A percentile compares a stretch with the other conserved stretches of the same genome.
These are phyloP conservation scores for Ornithorhynchus anatinus DNA, from an alignment of 2,113 vertebrate species.

Conservation along the genomic window DNA sequence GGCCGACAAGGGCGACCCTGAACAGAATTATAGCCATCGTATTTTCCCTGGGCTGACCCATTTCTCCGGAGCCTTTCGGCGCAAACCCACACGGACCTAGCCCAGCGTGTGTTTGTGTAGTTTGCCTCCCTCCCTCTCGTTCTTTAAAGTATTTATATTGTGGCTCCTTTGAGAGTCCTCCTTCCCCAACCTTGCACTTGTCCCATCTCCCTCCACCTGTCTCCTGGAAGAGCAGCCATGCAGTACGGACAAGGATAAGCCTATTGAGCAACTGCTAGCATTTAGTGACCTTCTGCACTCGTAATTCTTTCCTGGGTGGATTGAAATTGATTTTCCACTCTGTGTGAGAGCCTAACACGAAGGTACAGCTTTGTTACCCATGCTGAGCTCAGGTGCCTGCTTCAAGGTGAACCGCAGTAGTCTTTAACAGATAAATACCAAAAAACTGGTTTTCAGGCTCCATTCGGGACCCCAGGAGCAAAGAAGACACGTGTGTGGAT, in stretches of 20 bases:
- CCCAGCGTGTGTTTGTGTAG: accelerated
- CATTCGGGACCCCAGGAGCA: background rate
- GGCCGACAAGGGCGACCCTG: conserved; percentile 61
- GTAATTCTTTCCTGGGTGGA: conserved; percentile 13
- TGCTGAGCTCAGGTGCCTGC: conserved; percentile 8
- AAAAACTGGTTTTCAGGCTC: background rate
- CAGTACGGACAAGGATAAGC: background rate
- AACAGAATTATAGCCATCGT: conserved; percentile 26
- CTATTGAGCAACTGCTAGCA: background rate
- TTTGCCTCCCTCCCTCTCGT: background rate
- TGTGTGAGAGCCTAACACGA: background rate
- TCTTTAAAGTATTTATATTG: background rate
- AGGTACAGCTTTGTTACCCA: background rate
- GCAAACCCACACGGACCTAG: background rate
- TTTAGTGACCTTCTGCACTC: conserved; percentile 50
- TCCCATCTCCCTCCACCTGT: background rate
- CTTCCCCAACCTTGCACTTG: background rate
- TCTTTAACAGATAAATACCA: conserved; percentile 14
- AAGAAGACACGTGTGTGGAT: background rate
- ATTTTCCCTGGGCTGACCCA: conserved; percentile 41
- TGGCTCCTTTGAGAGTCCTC: background rate
- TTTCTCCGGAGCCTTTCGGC: conserved; percentile 37
- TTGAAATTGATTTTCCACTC: conserved; percentile 52
- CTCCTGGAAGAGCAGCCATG: accelerated
- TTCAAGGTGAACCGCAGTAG: conserved; percentile 8